These are phyloP conservation scores for Eupithecia subumbrata DNA, from an alignment of 2,888 invertebrate species.

Conservation along the genomic window DNA sequence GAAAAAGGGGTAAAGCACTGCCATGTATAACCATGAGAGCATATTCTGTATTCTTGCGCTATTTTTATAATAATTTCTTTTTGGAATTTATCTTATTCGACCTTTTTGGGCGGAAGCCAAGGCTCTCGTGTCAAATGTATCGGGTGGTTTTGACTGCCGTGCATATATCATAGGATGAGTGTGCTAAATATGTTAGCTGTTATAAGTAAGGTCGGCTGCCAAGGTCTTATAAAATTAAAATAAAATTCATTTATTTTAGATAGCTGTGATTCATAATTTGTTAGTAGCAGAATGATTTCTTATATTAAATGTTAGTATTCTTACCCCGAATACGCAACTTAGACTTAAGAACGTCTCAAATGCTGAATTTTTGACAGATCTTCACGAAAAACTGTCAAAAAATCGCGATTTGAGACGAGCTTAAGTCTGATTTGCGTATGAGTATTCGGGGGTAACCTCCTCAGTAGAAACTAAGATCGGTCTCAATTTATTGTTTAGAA, in stretches of 20 bases:
- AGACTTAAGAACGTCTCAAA: too few species aligned
- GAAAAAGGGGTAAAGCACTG: constrained; percentile 13
- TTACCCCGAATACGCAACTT: too few species aligned
- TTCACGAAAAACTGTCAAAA: too few species aligned
- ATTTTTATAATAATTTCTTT: constrained; percentile 51
- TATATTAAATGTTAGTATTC: background rate
- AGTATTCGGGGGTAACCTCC: too few species aligned
- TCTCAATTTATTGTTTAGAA: too few species aligned
- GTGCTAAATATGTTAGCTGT: constrained; percentile 19
- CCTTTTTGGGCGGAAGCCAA: constrained; percentile 53
- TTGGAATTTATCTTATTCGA: constrained; percentile 60
- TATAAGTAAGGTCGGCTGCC: background rate
- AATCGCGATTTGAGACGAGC: too few species aligned
- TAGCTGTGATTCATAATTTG: too few species aligned
- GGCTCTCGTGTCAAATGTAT: constrained; percentile 42
- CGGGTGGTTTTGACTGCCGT: constrained; percentile 36
- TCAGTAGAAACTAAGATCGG: background rate
- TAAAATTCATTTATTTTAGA: too few species aligned
- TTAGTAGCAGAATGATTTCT: too few species aligned
- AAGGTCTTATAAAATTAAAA: background rate
- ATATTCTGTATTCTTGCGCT: constrained; percentile 36
- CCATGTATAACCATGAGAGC: constrained; percentile 23
- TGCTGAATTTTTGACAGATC: too few species aligned
- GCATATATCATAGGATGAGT: constrained; percentile 36
- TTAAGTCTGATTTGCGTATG: too few species aligned